Evolutionary conservation across 1,140 invertebrate genomes (phyloP).

Genomic region (Drosophila quadrilineata): DNA sequence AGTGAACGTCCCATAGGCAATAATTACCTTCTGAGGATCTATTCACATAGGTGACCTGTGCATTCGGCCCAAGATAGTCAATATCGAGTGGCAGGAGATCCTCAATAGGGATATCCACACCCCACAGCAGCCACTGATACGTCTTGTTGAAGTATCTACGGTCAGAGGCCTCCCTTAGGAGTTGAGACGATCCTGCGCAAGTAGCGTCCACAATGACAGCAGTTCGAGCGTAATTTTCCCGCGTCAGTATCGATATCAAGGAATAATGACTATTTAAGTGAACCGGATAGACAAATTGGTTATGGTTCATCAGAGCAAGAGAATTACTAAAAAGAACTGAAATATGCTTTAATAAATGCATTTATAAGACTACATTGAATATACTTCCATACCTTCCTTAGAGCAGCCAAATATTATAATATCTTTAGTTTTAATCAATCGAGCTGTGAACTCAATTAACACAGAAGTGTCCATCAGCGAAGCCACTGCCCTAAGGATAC

Average conservation of each 20-base stretch:
- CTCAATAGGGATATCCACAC: conserved; percentile 24
- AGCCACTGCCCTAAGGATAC: background rate
- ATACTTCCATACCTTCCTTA: conserved; percentile 20
- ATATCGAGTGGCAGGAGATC: conserved; percentile 40
- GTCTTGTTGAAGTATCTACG: conserved; percentile 63
- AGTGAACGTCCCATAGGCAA: conserved; percentile 63
- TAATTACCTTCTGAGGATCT: conserved; percentile 28
- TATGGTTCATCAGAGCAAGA: conserved; percentile 30
- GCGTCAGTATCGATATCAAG: conserved; percentile 28
- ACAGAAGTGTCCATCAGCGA: conserved; percentile 39
- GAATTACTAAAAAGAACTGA: conserved; percentile 18
- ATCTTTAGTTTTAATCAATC: conserved; percentile 40
- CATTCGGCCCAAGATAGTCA: conserved; percentile 66
- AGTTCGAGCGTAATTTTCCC: conserved; percentile 45
- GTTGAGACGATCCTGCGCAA: conserved; percentile 22
- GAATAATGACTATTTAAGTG: conserved; percentile 28
- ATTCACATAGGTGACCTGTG: conserved; percentile 65
- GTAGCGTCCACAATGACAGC: conserved; percentile 45
- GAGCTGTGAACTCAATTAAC: conserved; percentile 30
- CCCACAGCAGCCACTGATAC: conserved; percentile 69
- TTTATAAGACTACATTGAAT: background rate
- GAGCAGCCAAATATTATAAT: conserved; percentile 51
- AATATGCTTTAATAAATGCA: background rate
- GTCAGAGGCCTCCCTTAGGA: conserved; percentile 44
- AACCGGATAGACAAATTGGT: conserved; percentile 47